phyloP scores from a whole-genome alignment of 2,113 vertebrate genomes.

The Podiceps cristatus region DNA sequence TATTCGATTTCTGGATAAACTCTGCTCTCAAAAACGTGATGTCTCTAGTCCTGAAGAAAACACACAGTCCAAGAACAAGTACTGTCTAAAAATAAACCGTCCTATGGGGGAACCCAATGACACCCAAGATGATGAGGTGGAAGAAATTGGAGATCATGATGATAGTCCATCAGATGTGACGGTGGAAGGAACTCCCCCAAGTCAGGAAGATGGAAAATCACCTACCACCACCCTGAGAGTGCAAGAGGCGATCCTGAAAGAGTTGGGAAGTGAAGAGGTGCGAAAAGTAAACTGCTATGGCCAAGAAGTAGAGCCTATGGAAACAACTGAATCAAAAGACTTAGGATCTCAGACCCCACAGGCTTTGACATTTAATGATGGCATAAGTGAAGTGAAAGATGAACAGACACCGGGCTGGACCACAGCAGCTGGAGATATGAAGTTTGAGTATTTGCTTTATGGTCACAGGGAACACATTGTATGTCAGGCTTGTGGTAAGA shows the following conservation, averaged over 20 bases:
- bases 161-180: constrained; percentile 87
- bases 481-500: constrained; percentile 90
- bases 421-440: constrained; percentile 93
- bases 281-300: constrained; percentile 97
- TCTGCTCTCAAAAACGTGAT: constrained; percentile 95
- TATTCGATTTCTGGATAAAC: constrained; percentile 96
- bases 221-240: constrained; percentile 88
- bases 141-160: constrained; percentile 94
- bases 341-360: constrained; percentile 90
- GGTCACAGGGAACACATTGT: constrained; percentile 95
- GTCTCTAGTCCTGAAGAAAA: constrained; percentile 90
- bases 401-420: constrained; percentile 88
- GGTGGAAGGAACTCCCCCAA: constrained; percentile 83
- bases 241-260: constrained; percentile 96
- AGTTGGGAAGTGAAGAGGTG: constrained; percentile 95
- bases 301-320: constrained; percentile 96
- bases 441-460: constrained; percentile 96
- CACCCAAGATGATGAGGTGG: constrained; percentile 85
- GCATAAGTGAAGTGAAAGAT: constrained; percentile 90
- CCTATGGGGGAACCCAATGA: constrained; percentile 82
- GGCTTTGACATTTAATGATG: constrained; percentile 91
- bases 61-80: constrained; percentile 84
- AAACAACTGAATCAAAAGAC: constrained; percentile 84
- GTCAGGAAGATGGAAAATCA: constrained; percentile 87
- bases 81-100: constrained; percentile 86